Evolutionary conservation across 2,113 vertebrate species (phyloP).

Genomic region (Gymnarchus niloticus): DNA sequence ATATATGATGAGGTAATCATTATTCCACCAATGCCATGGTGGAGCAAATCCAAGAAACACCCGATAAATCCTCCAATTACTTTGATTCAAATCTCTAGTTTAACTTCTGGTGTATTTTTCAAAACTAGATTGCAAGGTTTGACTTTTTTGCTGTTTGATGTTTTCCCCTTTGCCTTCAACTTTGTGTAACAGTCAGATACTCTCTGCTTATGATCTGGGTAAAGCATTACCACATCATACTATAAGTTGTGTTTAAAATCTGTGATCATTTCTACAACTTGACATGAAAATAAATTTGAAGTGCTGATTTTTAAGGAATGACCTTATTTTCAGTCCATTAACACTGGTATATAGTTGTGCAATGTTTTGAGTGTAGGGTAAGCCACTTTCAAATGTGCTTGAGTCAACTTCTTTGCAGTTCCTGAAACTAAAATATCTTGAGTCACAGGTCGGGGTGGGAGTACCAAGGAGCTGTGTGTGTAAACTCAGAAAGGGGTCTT

Average conservation of each 20-base stretch:
- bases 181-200: background rate
- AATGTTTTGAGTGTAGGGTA: background rate
- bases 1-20: background rate
- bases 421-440: background rate
- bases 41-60: constrained; percentile 2
- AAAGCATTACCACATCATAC: background rate
- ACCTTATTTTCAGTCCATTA: background rate
- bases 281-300: background rate
- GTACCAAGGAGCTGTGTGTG: background rate
- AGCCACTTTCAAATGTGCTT: background rate
- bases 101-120: background rate
- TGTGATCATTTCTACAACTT: background rate
- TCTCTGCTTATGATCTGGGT: background rate
- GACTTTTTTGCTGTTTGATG: background rate
- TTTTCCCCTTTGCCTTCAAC: background rate
- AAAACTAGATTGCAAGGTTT: background rate
- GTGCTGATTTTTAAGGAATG: too few species aligned
- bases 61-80: constrained; percentile 8
- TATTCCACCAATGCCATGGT: background rate
- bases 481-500: background rate
- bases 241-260: background rate
- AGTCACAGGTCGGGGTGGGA: background rate
- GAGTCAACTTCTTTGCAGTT: background rate
- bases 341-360: background rate
- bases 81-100: constrained; percentile 1